phyloP scores from a whole-genome alignment of 2,797 vertebrate genomes.

The Sebastes hubbsi region DNA sequence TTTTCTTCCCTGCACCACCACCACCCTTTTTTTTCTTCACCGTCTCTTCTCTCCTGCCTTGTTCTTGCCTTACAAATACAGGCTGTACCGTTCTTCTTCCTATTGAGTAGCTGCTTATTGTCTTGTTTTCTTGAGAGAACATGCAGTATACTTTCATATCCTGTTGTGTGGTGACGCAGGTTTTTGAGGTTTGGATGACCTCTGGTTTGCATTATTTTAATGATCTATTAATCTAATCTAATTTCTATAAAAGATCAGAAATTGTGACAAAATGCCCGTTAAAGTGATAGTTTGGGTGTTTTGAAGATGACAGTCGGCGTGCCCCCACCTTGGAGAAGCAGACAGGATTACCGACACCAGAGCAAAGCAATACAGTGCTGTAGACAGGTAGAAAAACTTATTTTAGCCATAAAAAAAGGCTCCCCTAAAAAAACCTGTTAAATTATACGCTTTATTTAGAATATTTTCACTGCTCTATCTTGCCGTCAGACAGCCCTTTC shows the following conservation, averaged over 20 bases:
- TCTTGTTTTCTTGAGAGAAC: neutral
- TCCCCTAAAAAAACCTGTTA: no score
- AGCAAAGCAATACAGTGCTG: no score
- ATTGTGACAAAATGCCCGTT: neutral
- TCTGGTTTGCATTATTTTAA: neutral
- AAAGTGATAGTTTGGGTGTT: neutral
- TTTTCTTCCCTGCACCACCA: constrained; percentile 12
- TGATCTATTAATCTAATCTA: neutral
- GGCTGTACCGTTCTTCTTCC: constrained; percentile 1
- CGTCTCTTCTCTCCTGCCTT: neutral
- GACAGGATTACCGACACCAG: no score
- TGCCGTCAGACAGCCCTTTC: no score
- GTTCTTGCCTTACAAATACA: constrained; percentile 11
- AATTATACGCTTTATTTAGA: no score
- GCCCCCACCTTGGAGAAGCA: no score
- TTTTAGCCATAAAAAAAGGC: no score
- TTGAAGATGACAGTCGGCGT: no score
- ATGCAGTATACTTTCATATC: neutral
- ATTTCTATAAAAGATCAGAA: neutral
- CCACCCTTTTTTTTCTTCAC: neutral
- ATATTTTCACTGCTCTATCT: no score
- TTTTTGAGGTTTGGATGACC: neutral
- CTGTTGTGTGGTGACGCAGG: neutral
- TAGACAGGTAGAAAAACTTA: no score
- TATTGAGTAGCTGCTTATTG: neutral